Evolutionary conservation across 2,797 vertebrate genomes (phyloP).

Genomic region (Sylvia borin): DNA sequence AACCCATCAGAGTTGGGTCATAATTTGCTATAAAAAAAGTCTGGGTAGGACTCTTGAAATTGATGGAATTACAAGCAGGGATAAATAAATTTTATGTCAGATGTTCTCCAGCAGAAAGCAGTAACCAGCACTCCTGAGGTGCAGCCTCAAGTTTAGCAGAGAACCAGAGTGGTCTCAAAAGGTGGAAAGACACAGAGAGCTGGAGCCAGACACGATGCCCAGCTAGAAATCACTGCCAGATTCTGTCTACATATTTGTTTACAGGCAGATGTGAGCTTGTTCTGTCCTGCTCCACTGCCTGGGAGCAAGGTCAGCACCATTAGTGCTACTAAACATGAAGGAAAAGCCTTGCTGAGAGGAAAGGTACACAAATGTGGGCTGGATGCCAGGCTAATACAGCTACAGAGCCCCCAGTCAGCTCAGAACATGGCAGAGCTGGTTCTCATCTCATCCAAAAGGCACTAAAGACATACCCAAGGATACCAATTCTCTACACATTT

Average conservation of each 20-base stretch:
- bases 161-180: not conserved
- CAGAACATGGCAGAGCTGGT: not conserved
- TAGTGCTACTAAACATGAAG: not conserved
- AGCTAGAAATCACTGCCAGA: not conserved
- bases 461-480: not conserved
- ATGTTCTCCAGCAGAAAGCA: not conserved
- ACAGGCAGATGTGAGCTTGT: not conserved
- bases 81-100: not conserved
- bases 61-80: not conserved
- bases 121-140: not conserved
- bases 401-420: not conserved
- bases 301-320: slow-evolving; percentile 9
- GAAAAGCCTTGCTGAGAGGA: slow-evolving; percentile 13
- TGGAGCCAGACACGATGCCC: not conserved
- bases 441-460: not conserved
- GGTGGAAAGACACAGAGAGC: not conserved
- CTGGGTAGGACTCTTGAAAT: not conserved
- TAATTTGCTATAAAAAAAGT: not conserved
- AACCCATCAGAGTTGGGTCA: not conserved
- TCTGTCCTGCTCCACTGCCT: not conserved
- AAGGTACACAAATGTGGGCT: not conserved
- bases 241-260: not conserved
- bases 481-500: not conserved
- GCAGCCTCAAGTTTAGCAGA: not conserved
- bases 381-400: not conserved